Base-by-base conservation (phyloP, 1,140 invertebrate genomes). In the Drosophila nasuta region DNA sequence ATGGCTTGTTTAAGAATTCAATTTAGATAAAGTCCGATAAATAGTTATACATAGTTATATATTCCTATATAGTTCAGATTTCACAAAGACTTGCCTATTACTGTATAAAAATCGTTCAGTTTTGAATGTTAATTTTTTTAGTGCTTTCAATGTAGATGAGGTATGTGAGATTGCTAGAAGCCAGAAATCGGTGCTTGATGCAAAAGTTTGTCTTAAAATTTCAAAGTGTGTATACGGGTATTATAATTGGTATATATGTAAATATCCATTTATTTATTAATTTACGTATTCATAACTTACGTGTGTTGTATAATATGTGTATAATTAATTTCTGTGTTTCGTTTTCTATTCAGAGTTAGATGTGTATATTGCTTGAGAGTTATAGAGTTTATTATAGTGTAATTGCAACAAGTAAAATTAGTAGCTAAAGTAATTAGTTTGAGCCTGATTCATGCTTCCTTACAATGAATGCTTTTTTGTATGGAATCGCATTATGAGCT, bases 121-220 rank as follows among this genome's bases (percentile, higher is more conserved):
- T 56, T 68, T 83, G 66, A 78, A 63, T 68, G 73, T 10, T 73
- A 56, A 52, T 64, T 70, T 25, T 33, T 15, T 80, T 81, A 71
- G 85, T 89, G 85, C 86, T 71, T 69, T 74, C 75, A 69, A 88
- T 81, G 81, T 83, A 88, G 85, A 89, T 89, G 86, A 89, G 85
- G 85, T 89, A 89, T 65, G 63, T 65, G 28, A n/a, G 41, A 85
- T 89, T 81, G 75, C 11, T 13, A 43, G 41, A 43, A 43, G 41
- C n/a, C 41, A 43, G 41, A 43, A 43, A 43, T 43, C 5, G 13
- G 7, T 38, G 43, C 74, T 79, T 69, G 75, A 81, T 89, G 85
- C 83, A 89, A 68, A 51, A 70, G 77, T 74, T 46, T 57, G 41
- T 38, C 60, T 57, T 75, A 78, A 71, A 63, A 63, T 66, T 78